Base-by-base conservation (phyloP, 2,797 vertebrate species). In the Falco cherrug region DNA sequence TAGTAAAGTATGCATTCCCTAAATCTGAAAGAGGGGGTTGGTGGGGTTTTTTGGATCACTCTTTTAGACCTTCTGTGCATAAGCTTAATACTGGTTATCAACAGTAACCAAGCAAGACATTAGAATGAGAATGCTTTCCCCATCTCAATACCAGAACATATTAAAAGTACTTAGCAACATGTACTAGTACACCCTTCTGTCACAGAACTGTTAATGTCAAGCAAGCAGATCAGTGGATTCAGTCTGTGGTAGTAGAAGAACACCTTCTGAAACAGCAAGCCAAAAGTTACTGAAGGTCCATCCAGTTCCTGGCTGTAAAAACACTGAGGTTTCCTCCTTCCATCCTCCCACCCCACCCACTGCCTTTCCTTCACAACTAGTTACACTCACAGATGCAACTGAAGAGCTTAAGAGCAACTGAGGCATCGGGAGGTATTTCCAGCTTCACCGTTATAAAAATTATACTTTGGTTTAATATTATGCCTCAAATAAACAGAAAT, bases 181-280 rank as follows among this genome's bases (percentile, higher is more conserved):
- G 8, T 1, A 45, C 43, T 45, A 81, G 7, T 8, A 50, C 33
- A 47, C 54, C n/a, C 24, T 79, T 53, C 48, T 84, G 41, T 45
- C 33, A 88, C 53, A 86, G 37, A 9, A 65, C 37, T 54, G 45
- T 39, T 91, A 77, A 84, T 53, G 51, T 61, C 77, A 96, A 70
- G 74, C 73, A 95, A 45, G 71, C 33, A 60, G 47, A 86, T 74
- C 60, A 90, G 84, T 75, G 79, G 88, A 76, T 60, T 77, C 54
- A 69, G 31, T 78, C 84, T 94, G 71, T 80, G 61, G 20, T 0
- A 89, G 45, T 7, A 54, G 56, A 39, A 95, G 43, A 63, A 87
- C 87, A 90, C 45, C 67, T 93, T 83, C 94, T 91, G 84, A 75
- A 96, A 95, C 10, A 97, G 87, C 92, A 71, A 81, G 59, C 47